Evolutionary conservation across 2,113 vertebrate genomes (phyloP).

Genomic region (Aleadryas rufinucha): DNA sequence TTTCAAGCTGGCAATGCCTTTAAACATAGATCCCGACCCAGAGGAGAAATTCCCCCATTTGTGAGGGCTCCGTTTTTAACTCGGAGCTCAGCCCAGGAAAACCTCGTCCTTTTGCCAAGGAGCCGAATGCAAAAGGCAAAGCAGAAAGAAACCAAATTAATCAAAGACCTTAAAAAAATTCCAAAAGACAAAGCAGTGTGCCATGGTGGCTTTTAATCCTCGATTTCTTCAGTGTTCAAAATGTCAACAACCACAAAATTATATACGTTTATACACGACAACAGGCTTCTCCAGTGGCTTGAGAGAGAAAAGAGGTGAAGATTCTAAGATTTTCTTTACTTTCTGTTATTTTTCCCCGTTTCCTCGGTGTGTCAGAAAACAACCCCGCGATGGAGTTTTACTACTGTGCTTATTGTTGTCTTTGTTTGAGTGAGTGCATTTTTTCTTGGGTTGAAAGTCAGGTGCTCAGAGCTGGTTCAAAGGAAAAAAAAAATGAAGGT

Average conservation of each 20-base stretch:
- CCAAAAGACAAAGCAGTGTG: conserved; percentile 57
- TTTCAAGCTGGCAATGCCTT: conserved; percentile 72
- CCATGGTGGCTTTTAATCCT: conserved; percentile 76
- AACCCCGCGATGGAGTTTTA: conserved; percentile 42
- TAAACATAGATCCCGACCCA: conserved; percentile 7
- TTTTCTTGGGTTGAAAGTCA: conserved; percentile 62
- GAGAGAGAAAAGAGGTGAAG: conserved; percentile 10
- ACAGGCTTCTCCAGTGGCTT: conserved; percentile 81
- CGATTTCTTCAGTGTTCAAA: conserved; percentile 67
- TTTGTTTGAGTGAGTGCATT: conserved; percentile 61
- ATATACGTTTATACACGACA: conserved; percentile 53
- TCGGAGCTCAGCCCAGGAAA: background rate
- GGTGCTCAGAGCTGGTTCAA: conserved; percentile 74
- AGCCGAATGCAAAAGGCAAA: background rate
- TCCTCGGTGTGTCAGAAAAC: conserved; percentile 55
- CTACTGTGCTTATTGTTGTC: conserved; percentile 58
- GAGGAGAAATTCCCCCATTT: background rate
- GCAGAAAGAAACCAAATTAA: background rate
- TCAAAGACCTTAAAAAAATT: background rate
- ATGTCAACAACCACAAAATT: background rate
- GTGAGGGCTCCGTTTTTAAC: background rate
- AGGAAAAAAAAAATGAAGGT: conserved; percentile 80
- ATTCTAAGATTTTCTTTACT: conserved; percentile 35
- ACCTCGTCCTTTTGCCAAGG: background rate
- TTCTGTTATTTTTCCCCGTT: conserved; percentile 61